A percentile compares a stretch with the other conserved stretches of the same genome.
These are phyloP conservation scores for Morpho helenor DNA, from an alignment of 2,888 invertebrate species.

Conservation along the genomic window DNA sequence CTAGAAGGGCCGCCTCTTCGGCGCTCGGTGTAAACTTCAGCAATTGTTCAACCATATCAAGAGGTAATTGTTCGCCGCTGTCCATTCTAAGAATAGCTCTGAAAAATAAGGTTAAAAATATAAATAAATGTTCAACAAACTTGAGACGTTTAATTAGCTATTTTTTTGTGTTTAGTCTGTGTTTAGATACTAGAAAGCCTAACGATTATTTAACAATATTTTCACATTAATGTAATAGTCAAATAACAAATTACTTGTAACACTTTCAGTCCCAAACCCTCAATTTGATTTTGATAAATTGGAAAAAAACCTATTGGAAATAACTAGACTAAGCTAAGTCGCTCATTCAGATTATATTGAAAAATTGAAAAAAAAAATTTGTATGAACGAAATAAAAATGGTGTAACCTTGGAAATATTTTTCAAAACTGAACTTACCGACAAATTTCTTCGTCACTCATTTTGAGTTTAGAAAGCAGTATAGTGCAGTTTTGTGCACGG, in stretches of 20 bases:
- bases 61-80: constrained; percentile 93
- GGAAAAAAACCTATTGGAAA: background rate
- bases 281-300: too few species aligned
- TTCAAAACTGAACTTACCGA: constrained; percentile 65
- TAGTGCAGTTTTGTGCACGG: constrained; percentile 98
- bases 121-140: too few species aligned
- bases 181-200: too few species aligned
- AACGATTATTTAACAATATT: too few species aligned
- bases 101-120: constrained; percentile 14
- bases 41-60: constrained; percentile 98
- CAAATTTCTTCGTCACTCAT: constrained; percentile 98
- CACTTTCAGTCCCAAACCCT: too few species aligned
- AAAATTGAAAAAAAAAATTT: too few species aligned
- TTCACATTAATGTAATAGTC: too few species aligned
- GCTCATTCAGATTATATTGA: too few species aligned
- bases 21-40: constrained; percentile 97
- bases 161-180: too few species aligned
- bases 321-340: too few species aligned
- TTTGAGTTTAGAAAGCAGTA: constrained; percentile 96
- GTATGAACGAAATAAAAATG: background rate
- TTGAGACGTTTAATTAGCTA: too few species aligned
- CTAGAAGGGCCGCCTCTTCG: constrained; percentile 94
- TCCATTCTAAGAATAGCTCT: constrained; percentile 97
- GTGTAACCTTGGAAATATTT: background rate
- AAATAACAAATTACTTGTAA: too few species aligned